These are phyloP conservation scores for Tenthredo distinguenda DNA, from an alignment of 2,888 invertebrate genomes.

Conservation along the genomic window DNA sequence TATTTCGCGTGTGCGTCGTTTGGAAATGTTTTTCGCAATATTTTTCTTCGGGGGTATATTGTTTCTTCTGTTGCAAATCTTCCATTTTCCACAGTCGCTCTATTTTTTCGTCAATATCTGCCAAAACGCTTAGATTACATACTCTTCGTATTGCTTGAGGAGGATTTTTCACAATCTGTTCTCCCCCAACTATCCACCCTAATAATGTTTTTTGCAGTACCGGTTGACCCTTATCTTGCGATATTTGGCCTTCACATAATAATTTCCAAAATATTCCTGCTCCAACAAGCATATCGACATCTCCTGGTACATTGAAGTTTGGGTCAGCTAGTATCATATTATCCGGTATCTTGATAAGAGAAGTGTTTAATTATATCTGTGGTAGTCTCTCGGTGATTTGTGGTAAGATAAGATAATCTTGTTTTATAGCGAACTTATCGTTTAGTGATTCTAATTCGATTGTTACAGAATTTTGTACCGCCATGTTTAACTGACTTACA, in stretches of 20 bases:
- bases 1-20: constrained; percentile 49
- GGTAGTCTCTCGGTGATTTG: constrained; percentile 56
- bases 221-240: constrained; percentile 51
- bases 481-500: constrained; percentile 52
- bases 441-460: constrained; percentile 54
- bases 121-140: constrained; percentile 42
- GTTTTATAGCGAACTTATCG: constrained; percentile 34
- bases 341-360: constrained; percentile 50
- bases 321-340: constrained; percentile 55
- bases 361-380: constrained; percentile 51
- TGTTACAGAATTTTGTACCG: constrained; percentile 32
- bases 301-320: constrained; percentile 52
- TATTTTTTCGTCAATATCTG: constrained; percentile 50
- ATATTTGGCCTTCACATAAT: constrained; percentile 49
- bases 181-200: constrained; percentile 56
- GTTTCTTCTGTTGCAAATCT: constrained; percentile 38
- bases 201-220: constrained; percentile 55
- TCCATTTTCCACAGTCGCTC: constrained; percentile 56
- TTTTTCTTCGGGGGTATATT: constrained; percentile 51
- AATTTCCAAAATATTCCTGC: constrained; percentile 57
- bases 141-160: background rate
- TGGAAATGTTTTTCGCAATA: constrained; percentile 55
- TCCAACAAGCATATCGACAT: constrained; percentile 55
- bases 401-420: constrained; percentile 57
- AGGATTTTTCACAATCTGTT: constrained; percentile 38